Evolutionary conservation across 2,113 vertebrate genomes (phyloP).

Genomic region (Lagenorhynchus albirostris): DNA sequence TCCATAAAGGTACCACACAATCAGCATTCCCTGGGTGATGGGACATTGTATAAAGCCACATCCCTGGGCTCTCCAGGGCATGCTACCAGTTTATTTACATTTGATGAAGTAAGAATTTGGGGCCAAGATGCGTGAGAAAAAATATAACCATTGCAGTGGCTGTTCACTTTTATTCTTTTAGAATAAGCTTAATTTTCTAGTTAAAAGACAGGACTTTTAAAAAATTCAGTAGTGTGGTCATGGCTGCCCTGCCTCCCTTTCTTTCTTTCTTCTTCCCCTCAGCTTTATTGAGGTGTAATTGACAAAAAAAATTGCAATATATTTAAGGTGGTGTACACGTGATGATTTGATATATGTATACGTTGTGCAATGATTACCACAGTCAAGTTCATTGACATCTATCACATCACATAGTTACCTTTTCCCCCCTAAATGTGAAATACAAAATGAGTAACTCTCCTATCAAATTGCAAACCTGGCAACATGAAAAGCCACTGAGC

Average conservation of each 20-base stretch:
- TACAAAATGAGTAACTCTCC: constrained; percentile 21
- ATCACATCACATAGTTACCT: neutral
- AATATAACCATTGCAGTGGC: neutral
- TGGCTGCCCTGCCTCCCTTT: neutral
- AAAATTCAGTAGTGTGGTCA: neutral
- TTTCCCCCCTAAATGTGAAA: neutral
- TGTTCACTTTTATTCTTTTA: neutral
- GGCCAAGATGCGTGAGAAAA: neutral
- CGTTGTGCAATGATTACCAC: neutral
- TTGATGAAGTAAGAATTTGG: neutral
- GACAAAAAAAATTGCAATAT: neutral
- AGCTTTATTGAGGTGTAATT: neutral
- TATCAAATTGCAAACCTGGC: constrained; percentile 42
- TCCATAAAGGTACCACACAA: neutral
- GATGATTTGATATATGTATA: neutral
- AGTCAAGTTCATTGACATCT: neutral
- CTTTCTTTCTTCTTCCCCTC: neutral
- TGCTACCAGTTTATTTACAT: neutral
- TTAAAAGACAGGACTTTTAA: neutral
- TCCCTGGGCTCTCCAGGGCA: neutral
- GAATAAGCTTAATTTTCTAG: neutral
- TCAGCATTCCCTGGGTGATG: neutral
- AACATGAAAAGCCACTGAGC: neutral
- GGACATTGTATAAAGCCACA: fast-evolving
- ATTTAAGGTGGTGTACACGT: neutral